Evolutionary conservation across 2,113 vertebrate genomes (phyloP), one percentile per base, ranked within the genome.

Genomic region (Pampusana beccarii): DNA sequence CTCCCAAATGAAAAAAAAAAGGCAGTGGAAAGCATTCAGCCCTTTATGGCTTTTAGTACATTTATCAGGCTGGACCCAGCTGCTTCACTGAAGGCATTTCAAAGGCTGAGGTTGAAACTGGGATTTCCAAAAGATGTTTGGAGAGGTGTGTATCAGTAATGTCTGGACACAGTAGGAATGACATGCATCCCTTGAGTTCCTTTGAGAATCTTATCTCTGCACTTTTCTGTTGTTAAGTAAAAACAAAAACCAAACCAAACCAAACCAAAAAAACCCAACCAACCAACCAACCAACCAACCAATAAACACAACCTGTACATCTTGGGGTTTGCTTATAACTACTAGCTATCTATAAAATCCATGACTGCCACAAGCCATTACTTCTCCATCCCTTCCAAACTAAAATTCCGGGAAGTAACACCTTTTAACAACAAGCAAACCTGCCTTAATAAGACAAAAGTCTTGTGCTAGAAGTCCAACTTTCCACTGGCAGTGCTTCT

Each of bases 401-500:
- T 9, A 66, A 56, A 90, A 94, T 96, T 96, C 91, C 1, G 1
- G 78, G 91, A 95, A 93, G 69, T 95, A 87, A 75, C 94, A 96
- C 92, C 74, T 96, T 84, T 64, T 81, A 92, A 72, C 65, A 91
- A 90, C 72, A 84, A 94, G 40, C n/a, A 93, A 94, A 93, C 93
- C 69, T 91, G 50, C 69, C 57, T 91, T 88, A 94, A 34, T 90
- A 91, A 90, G 72, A 89, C 65, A 79, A 53, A 94, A 96, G 40
- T 72, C 88, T 86, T 90, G 38, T 75, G 57, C 83, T 61, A 36
- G 26, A 75, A 89, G 36, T 97, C 90, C 80, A 95, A 31, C 82
- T 96, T 97, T 96, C 95, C 88, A 65, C 80, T 96, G 96, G 95
- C 93, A 93, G 50, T 28, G 18, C 34, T 86, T 93, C 77, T 93